Evolutionary conservation across 2,113 vertebrate species (phyloP).

Genomic region (Boulengeromyrus knoepffleri): DNA sequence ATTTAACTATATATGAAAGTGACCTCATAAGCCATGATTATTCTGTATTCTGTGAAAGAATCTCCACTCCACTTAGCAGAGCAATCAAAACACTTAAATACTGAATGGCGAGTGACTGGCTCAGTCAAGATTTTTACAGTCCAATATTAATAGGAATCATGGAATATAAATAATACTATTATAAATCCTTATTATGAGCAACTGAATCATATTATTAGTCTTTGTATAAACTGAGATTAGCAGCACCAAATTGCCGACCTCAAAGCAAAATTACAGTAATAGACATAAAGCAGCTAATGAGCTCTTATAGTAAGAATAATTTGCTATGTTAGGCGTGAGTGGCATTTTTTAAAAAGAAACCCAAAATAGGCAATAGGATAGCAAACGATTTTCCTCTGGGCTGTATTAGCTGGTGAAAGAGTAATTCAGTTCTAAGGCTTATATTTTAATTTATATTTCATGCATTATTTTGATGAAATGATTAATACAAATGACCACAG

Average conservation of each 20-base stretch:
- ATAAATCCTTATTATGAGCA: neutral
- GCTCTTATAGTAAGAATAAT: neutral
- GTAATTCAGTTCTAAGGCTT: neutral
- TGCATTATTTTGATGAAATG: neutral
- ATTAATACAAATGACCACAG: neutral
- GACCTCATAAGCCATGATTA: neutral
- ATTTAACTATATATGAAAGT: neutral
- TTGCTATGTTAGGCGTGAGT: constrained; percentile 2
- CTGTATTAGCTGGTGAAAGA: neutral
- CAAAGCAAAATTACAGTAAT: neutral
- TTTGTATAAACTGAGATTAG: constrained; percentile 1
- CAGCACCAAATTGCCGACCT: neutral
- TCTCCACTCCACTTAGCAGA: neutral
- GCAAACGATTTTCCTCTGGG: neutral
- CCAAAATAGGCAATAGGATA: neutral
- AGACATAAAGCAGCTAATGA: neutral
- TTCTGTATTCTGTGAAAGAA: neutral
- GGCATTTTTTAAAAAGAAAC: neutral
- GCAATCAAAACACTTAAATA: neutral
- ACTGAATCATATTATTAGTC: neutral
- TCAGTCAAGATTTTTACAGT: neutral
- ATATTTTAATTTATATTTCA: neutral
- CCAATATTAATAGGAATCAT: neutral
- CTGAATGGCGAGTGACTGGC: neutral
- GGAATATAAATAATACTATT: neutral